phyloP scores from a whole-genome alignment of 2,888 invertebrate species.

The Chalcosyrphus nemorum region DNA sequence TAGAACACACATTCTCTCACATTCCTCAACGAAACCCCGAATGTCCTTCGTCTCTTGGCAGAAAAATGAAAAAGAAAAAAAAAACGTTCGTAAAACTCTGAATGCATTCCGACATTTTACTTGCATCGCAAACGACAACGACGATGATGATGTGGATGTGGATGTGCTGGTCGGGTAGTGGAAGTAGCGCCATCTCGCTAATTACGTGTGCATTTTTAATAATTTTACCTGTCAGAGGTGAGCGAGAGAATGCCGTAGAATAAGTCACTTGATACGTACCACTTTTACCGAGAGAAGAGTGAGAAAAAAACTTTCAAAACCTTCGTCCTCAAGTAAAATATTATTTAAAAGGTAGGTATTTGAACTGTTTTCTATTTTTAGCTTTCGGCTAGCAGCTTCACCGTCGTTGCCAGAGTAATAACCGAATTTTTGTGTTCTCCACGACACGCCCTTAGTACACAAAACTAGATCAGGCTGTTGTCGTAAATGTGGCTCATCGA shows the following conservation, averaged over 20 bases:
- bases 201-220: constrained; percentile 73
- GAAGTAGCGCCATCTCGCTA: constrained; percentile 71
- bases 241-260: constrained; percentile 1
- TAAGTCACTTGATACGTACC: constrained; percentile 58
- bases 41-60: constrained; percentile 49
- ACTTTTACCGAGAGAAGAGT: constrained; percentile 2
- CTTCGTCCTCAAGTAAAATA: no score
- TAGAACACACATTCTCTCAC: constrained; percentile 26
- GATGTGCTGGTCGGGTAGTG: background rate
- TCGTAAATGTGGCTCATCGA: constrained; percentile 26
- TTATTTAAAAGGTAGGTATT: constrained; percentile 1
- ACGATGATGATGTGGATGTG: constrained; percentile 16
- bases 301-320: constrained; percentile 22
- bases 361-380: background rate
- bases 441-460: constrained; percentile 11
- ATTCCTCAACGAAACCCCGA: constrained; percentile 37
- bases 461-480: background rate
- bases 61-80: background rate
- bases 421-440: background rate
- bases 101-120: constrained; percentile 55
- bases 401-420: background rate
- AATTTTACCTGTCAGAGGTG: constrained; percentile 66
- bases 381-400: background rate
- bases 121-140: constrained; percentile 1
- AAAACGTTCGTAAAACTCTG: background rate